Percentiles rank a stretch among this genome's conserved stretches.
phyloP scores from a whole-genome alignment of 64 coral and sea anemone genomes.

The Anthopleura sola region DNA sequence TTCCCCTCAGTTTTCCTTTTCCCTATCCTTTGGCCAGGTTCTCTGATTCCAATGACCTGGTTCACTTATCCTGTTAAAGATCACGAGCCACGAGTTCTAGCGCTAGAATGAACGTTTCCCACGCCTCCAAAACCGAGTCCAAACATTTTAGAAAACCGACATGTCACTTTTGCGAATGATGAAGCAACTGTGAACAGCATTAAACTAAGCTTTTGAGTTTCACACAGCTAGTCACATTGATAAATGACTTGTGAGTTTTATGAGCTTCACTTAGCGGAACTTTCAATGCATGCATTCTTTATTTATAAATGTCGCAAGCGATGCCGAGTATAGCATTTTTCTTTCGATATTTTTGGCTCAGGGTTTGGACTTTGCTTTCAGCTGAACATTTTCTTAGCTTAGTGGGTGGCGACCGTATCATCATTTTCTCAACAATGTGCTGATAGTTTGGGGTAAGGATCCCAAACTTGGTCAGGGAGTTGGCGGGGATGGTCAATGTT shows the following conservation, averaged over 20 bases:
- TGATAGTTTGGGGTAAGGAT: neutral
- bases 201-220: neutral
- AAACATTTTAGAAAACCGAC: neutral
- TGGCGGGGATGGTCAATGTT: too few relatives aligned
- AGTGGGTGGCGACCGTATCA: neutral
- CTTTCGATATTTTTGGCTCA: neutral
- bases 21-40: neutral
- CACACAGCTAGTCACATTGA: neutral
- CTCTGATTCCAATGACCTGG: neutral
- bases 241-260: conserved; percentile 1
- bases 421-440: neutral
- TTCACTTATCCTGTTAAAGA: neutral
- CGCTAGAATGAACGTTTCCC: neutral
- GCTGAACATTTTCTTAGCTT: neutral
- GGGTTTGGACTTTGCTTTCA: neutral
- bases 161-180: neutral
- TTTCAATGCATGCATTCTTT: neutral
- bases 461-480: too few relatives aligned
- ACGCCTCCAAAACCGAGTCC: neutral
- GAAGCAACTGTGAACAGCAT: conserved; percentile 1
- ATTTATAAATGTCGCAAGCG: neutral
- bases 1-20: neutral
- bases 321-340: neutral
- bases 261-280: neutral
- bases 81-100: neutral